Base-by-base conservation (phyloP, 2,113 vertebrate genomes). In the Indicator maculatus region DNA sequence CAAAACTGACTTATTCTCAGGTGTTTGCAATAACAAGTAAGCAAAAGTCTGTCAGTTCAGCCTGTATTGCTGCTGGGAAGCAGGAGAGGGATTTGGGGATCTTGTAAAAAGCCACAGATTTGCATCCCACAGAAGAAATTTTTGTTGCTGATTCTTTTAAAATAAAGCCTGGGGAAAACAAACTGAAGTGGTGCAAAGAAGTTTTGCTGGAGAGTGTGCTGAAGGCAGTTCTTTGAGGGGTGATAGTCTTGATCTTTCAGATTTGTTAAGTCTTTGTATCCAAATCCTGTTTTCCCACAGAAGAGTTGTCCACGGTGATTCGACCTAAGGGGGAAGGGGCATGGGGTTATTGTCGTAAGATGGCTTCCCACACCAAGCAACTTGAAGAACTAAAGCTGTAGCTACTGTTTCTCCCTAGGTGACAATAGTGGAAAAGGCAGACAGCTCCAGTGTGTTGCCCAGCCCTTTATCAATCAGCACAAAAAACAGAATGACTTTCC, bases 381-480 rank as follows among this genome's bases (percentile, higher is more conserved):
- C 56, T 60, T 30, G 16, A 14, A 44, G 72, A 59, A 63, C 47
- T 69, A 17, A 83, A 69, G 17, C 33, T 33, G 11, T 64, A 52
- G 20, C 53, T 88, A 13, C 8, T 73, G 14, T 95, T 90, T 96
- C 71, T 93, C 77, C 56, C 8, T 94, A 99, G 99, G 99, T 99
- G 94, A 99, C 99, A 3, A 99, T 99, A 26, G 99, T 99, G 60
- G 99, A 99, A 91, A 99, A 99, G 95, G 99, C 99, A 2, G 99
- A 99, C 97, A 99, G 99, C 95, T 99, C 98, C 95, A 99, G 98
- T 7, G 99, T 99, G 61, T 96, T 99, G 77, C 99, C 99, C 39
- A 99, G 99, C 86, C 99, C 99, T 0, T 95, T 99, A 58, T 99
- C 99, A 50, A 99, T 99, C 98, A 99, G 99, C 95, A 99, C 99